Evolutionary conservation across 2,797 vertebrate genomes (phyloP).

Genomic region (Lophotriccus pileatus): DNA sequence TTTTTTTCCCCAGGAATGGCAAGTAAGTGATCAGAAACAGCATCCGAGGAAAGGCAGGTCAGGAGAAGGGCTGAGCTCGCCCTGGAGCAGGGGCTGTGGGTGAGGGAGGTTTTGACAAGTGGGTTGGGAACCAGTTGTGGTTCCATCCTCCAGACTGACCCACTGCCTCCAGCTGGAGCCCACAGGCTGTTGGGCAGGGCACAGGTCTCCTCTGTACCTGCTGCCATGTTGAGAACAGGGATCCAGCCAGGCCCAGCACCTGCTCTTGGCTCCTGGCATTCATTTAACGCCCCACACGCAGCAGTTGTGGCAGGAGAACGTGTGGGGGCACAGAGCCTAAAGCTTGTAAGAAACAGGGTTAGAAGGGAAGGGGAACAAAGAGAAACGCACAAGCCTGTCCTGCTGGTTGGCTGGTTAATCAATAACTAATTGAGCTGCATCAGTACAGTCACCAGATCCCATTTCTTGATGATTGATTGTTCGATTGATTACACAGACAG

Average conservation of each 20-base stretch:
- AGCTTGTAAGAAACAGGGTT: rapidly evolving
- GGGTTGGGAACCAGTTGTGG: background rate
- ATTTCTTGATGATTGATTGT: background rate
- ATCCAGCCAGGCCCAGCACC: background rate
- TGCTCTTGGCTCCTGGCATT: background rate
- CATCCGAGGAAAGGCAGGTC: background rate
- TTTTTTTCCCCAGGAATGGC: background rate
- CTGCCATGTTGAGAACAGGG: background rate
- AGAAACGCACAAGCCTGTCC: background rate
- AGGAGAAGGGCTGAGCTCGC: background rate
- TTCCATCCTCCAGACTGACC: background rate
- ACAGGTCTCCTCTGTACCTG: background rate
- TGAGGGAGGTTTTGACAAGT: background rate
- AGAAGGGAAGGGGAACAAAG: background rate
- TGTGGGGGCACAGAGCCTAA: background rate
- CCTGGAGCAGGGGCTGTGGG: background rate
- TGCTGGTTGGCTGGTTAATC: background rate
- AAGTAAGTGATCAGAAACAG: background rate
- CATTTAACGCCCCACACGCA: rapidly evolving
- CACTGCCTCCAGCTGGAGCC: background rate
- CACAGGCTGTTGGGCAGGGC: background rate
- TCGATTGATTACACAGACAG: background rate
- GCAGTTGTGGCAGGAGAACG: rapidly evolving
- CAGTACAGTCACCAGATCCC: background rate
- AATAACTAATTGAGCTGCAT: background rate